Base-by-base conservation (phyloP, 1,140 invertebrate genomes). In the Drosophila willistoni region DNA sequence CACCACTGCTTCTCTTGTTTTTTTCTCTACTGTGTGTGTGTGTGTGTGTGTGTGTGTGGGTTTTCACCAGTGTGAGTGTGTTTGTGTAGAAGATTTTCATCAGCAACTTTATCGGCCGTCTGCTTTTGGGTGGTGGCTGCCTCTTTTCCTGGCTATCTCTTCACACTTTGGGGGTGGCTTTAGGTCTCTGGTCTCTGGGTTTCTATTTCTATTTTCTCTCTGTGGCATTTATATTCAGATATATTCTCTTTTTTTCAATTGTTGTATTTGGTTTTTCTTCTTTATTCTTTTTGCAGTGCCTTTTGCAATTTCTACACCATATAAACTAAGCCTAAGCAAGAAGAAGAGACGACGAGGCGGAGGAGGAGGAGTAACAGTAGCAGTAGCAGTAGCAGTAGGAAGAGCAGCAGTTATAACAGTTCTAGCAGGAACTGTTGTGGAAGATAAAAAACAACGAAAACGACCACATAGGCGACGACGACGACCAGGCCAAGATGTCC, bases 101-200 rank as follows among this genome's bases (percentile, higher is more conserved):
- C 82, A 82, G 81, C 65, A 83, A 84, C 79, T 84, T 85, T 84
- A 80, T 81, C 78, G 72, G 68, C 75, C 81, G 82, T 79, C 79
- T 87, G 79, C 64, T 69, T 87, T 86, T 76, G 82, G 82, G 82
- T 86, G 82, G 82, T 86, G 82, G 82, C 82, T 83, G 79, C 64
- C 77, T 42, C 73, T 55, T 41, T 57, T 25, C 56, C 59, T 51
- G 66, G 55, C 71, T 67, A 81, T 86, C 76, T 87, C 79, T 81
- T 70, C 17, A 64, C 62, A 55, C 73, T 75, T 78, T 59, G 75
- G 74, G 82, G 82, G 83, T 87, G 78, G 82, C 78, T 85, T 84
- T 68, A 51, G 75, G 69, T 64, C 71, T 25, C 25, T 60, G 60
- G 65, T 61, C 36, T 44, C 65, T 25, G 47, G 51, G 33, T 63